phyloP scores from a whole-genome alignment of 1,140 invertebrate genomes.

The Drosophila bocki region DNA sequence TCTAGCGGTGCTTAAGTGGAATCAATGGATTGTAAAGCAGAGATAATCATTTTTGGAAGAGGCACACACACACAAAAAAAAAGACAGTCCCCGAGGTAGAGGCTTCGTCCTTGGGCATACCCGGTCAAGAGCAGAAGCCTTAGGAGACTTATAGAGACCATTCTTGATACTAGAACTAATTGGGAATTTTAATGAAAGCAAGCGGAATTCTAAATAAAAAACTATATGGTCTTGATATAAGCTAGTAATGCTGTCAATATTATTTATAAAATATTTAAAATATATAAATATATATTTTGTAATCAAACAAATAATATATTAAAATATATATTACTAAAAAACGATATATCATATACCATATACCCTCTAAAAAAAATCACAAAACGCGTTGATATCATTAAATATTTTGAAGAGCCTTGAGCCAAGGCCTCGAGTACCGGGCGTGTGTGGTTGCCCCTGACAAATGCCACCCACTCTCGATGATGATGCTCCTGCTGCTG shows the following conservation, averaged over 20 bases:
- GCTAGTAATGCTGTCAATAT: too few relatives aligned
- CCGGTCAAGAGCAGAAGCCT: background rate
- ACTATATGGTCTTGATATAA: too few relatives aligned
- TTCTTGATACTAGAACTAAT: too few relatives aligned
- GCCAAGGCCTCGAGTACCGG: conserved; percentile 25
- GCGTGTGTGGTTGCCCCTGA: conserved; percentile 64
- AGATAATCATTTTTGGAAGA: conserved; percentile 75
- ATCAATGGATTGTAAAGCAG: conserved; percentile 82
- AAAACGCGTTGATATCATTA: conserved; percentile 27
- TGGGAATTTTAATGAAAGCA: too few relatives aligned
- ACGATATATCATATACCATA: background rate
- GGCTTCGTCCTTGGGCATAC: background rate
- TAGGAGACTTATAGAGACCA: background rate
- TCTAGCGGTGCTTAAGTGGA: conserved; percentile 80
- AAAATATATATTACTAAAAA: background rate
- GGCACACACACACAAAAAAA: conserved; percentile 28
- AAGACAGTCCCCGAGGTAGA: background rate
- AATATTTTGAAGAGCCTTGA: conserved; percentile 34
- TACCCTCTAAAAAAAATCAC: background rate
- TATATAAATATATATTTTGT: background rate
- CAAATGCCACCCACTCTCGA: conserved; percentile 59
- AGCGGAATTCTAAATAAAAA: too few relatives aligned
- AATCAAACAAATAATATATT: background rate
- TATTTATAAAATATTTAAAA: too few relatives aligned
- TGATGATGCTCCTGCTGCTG: background rate